These are phyloP conservation scores for Ostrea edulis DNA, from an alignment of 1,140 invertebrate genomes.

Conservation along the genomic window DNA sequence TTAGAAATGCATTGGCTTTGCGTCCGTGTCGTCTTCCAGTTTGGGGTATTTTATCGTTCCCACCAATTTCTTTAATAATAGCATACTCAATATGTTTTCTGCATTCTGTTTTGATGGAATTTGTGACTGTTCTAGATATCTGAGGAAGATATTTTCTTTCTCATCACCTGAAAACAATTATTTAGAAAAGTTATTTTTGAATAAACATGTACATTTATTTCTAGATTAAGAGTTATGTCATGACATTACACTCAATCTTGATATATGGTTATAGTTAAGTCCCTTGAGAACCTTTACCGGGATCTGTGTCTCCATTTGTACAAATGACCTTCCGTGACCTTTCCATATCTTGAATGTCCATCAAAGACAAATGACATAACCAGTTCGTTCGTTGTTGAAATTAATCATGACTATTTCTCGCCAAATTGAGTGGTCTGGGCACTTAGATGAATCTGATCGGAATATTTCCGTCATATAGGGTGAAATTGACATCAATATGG, in stretches of 20 bases:
- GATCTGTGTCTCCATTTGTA: background rate
- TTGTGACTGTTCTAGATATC: conserved; percentile 5
- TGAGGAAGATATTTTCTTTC: background rate
- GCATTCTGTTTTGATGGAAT: background rate
- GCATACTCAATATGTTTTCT: background rate
- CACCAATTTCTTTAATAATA: conserved; percentile 3
- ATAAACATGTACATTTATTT: background rate
- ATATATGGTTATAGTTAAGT: background rate
- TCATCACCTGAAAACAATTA: background rate
- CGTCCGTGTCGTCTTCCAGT: background rate
- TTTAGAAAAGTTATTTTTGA: background rate
- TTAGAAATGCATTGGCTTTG: background rate
- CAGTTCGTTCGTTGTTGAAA: conserved; percentile 6
- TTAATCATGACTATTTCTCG: conserved; percentile 23
- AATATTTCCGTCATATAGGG: background rate
- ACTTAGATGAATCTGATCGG: background rate
- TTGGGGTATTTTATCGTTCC: background rate
- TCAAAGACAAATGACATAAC: background rate
- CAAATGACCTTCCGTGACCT: background rate
- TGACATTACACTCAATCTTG: background rate
- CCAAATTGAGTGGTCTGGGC: background rate
- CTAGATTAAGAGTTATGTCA: background rate
- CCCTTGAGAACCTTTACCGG: background rate
- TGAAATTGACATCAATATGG: conserved; percentile 8
- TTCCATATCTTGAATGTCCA: background rate